A percentile compares a stretch with the other conserved stretches of the same genome.
These are phyloP conservation scores for Eurypyga helias DNA, from an alignment of 2,113 vertebrate species.

Conservation along the genomic window DNA sequence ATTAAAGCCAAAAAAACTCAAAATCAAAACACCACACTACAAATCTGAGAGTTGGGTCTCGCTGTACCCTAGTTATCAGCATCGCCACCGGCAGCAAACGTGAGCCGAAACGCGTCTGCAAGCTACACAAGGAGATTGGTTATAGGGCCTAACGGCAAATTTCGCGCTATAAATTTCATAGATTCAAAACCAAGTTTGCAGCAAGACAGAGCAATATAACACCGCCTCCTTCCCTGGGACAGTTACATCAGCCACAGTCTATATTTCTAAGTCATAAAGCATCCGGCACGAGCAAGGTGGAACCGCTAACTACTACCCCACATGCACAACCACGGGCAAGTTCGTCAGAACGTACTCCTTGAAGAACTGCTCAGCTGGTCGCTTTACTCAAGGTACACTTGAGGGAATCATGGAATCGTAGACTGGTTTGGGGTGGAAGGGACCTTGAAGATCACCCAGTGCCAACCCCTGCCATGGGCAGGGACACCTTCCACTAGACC, in stretches of 20 bases:
- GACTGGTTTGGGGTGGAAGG: too few relatives aligned
- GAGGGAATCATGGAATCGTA: too few relatives aligned
- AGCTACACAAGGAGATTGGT: neutral
- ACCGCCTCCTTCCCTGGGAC: neutral
- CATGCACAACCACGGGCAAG: accelerated
- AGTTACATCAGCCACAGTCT: neutral
- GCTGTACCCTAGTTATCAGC: neutral
- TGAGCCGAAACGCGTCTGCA: neutral
- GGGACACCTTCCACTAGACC: too few relatives aligned
- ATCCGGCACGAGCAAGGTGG: neutral
- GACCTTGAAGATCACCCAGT: too few relatives aligned
- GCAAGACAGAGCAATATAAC: neutral
- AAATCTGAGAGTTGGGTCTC: neutral
- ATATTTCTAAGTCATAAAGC: neutral
- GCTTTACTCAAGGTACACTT: neutral
- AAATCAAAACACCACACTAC: too few relatives aligned
- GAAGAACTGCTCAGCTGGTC: neutral
- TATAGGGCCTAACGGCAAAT: neutral
- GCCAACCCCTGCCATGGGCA: too few relatives aligned
- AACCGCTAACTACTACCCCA: neutral
- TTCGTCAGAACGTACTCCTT: neutral
- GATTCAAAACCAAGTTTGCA: neutral
- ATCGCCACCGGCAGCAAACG: too few relatives aligned
- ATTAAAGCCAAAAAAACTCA: neutral
- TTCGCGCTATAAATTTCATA: neutral